These are phyloP conservation scores for Buceros bicornis DNA, from an alignment of 2,797 vertebrate genomes.

Conservation along the genomic window DNA sequence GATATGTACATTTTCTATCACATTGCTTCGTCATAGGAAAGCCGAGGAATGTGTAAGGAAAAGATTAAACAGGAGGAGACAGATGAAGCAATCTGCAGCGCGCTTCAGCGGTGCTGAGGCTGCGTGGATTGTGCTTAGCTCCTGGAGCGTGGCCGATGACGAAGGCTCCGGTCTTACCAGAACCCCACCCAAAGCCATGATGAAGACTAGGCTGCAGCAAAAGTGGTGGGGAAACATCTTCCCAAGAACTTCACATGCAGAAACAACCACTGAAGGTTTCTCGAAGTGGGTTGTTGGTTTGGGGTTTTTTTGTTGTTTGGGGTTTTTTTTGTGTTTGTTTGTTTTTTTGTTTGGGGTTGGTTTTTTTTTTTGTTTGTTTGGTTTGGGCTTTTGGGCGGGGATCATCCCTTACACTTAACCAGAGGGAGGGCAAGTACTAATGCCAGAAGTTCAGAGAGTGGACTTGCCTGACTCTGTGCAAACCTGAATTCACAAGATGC, in stretches of 20 bases:
- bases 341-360: background rate
- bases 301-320: no score
- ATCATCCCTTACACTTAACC: background rate
- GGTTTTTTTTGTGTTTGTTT: background rate
- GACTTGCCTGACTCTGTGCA: background rate
- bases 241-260: background rate
- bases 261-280: background rate
- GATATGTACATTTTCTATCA: background rate
- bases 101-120: accelerated
- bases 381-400: no score
- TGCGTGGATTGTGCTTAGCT: background rate
- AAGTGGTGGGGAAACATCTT: background rate
- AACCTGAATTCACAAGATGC: background rate
- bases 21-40: background rate
- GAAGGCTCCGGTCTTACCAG: background rate
- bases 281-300: background rate
- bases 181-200: background rate
- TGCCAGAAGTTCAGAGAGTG: background rate
- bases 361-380: background rate
- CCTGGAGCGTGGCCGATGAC: accelerated
- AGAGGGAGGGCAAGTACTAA: background rate
- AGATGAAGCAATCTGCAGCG: background rate
- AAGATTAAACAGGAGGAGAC: background rate
- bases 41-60: background rate
- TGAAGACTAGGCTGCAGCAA: background rate